These are phyloP conservation scores for Gerris lacustris DNA, from an alignment of 2,888 invertebrate genomes.

Conservation along the genomic window DNA sequence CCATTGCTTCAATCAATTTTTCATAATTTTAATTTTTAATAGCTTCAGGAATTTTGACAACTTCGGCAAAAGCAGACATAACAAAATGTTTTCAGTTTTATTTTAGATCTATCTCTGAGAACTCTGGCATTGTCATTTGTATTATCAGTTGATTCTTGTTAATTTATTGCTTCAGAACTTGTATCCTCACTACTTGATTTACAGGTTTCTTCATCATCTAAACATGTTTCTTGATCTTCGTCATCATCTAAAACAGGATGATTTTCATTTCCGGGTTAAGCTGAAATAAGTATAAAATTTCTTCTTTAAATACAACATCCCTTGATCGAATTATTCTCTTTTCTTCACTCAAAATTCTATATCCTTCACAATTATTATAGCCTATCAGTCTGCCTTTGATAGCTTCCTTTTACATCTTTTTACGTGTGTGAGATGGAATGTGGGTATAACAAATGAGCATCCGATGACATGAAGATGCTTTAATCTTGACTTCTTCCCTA, in stretches of 20 bases:
- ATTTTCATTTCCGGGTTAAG: not conserved
- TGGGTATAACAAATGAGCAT: constrained; percentile 23
- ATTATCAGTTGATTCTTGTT: too few relatives aligned
- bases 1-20: not conserved
- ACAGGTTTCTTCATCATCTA: too few relatives aligned
- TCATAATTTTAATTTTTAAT: not conserved
- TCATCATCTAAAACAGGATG: not conserved
- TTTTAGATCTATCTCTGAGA: constrained; percentile 6
- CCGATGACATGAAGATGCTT: constrained; percentile 10
- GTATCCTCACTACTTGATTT: not conserved
- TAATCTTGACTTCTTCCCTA: constrained; percentile 24
- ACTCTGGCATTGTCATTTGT: not conserved
- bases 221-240: too few relatives aligned
- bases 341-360: constrained; percentile 6
- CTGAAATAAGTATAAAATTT: not conserved
- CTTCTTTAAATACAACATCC: constrained; percentile 5
- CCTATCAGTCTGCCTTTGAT: constrained; percentile 24
- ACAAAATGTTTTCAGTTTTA: not conserved
- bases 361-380: too few relatives aligned
- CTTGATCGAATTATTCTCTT: constrained; percentile 2
- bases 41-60: not conserved
- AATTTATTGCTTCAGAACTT: not conserved
- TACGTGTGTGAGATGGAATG: constrained; percentile 28
- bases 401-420: too few relatives aligned
- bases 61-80: not conserved